Evolutionary conservation across 2,888 invertebrate genomes (phyloP), one percentile per base, ranked within the genome.

Genomic region (Periphyllus acericola): DNA sequence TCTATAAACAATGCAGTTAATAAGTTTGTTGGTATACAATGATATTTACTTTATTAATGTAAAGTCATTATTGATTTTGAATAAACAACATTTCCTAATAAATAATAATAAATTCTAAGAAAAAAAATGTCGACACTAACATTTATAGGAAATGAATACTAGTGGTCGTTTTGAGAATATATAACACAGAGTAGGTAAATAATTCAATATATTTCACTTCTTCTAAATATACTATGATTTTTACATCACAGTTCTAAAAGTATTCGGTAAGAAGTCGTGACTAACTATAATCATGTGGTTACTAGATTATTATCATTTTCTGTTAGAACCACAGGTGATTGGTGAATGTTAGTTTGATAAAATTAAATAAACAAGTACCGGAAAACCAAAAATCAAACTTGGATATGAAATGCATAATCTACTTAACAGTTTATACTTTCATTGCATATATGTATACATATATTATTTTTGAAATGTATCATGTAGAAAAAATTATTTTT

Each of bases 241-340:
- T 46, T 46, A 25, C 46, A 74, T 25, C 36, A 29, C n/a, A 75
- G 40, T 75, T 29, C 5, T 40, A 11, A 34, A 36, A 75, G 36
- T 46, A n/a, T 75, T 75, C 29, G 75, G 46, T 75, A 75, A 75
- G 46, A 75, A 46, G 36, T 81, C 82, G 82, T 83, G 74, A 74
- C 36, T 36, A 55, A 5, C 29, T 32, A 21, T 72, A 74, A 55
- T 83, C 8, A 83, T 36, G 55, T 29, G 36, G 74, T 74, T 36
- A 74, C 36, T 60, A 75, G 29, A 83, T 72, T 66, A 60, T 40
- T 40, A 66, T 83, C 36, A 66, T 66, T 46, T 83, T 75, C n/a
- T 46, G 40, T 66, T 1, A 32, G 25, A 83, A 83, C 60, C 32
- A 40, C 32, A 25, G 25, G 40, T 55, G 36, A 60, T 25, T 60